Base-by-base conservation (phyloP, 2,113 vertebrate genomes). In the Nansenia antarctica region DNA sequence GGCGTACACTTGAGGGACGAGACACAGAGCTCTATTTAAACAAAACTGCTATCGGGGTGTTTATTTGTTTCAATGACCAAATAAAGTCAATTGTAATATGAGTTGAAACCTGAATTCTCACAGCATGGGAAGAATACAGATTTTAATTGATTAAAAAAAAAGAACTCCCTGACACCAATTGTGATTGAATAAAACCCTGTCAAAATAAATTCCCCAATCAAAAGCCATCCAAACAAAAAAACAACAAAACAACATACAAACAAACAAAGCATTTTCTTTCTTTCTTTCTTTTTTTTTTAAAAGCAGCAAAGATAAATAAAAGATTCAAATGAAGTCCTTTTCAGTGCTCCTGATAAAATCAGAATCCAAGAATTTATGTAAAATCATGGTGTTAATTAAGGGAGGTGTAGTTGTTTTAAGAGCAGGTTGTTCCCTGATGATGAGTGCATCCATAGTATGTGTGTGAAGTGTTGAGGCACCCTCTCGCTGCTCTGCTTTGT, bases 401-500 rank as follows among this genome's bases (percentile, higher is more conserved):
- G n/a, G n/a, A n/a, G n/a, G 30, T 15, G 5, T 14, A n/a, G 4
- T n/a, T 58, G 60, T 2, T 62, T 7, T 0, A 24, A 39, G 18
- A 70, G 66, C 14, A 53, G 67, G 37, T 57, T 81, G 69, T 79
- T 83, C 80, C 77, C 81, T 84, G 76, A 84, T 84, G 76, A 84
- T 74, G 58, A 47, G 24, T 58, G 26, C 58, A 65, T 60, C 49
- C 72, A 61, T 60, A 30, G 11, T 7, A 11, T 64, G 37, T 67
- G 29, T 42, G 65, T 11, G 20, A 31, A 49, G 62, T 53, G 31
- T 12, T 60, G 62, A 69, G 52, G 69, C 29, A 6, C 15, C 5
- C 8, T 57, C 37, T 9, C 53, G 1, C 20, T 22, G 1, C 29
- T 27, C 32, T 35, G 62, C 61, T 76, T 62, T 27, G 49, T 12